Evolutionary conservation across 2,113 vertebrate genomes (phyloP).

Genomic region (Meles meles): DNA sequence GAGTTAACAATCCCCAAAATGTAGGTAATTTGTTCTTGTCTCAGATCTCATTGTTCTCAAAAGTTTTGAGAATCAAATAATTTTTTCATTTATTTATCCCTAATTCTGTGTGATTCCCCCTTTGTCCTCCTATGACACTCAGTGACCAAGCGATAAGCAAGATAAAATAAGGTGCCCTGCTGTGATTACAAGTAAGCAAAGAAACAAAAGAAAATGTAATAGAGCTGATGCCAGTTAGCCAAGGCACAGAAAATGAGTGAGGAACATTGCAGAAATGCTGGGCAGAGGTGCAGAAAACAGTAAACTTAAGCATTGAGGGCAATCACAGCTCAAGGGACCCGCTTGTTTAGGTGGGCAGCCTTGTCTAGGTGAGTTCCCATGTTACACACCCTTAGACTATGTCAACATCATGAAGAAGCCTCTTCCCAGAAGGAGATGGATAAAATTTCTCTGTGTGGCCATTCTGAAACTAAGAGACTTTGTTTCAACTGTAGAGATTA

Average conservation of each 20-base stretch:
- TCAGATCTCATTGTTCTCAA: neutral
- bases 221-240: neutral
- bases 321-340: neutral
- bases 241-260: neutral
- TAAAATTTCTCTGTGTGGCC: conserved; percentile 70
- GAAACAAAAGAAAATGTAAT: neutral
- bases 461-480: conserved; percentile 59
- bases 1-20: conserved; percentile 21
- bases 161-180: neutral
- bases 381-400: neutral
- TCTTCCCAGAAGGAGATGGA: neutral
- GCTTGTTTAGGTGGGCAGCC: neutral
- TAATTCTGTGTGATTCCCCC: neutral
- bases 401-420: neutral
- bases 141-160: neutral
- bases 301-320: neutral
- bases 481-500: conserved; percentile 64
- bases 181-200: neutral
- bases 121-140: neutral
- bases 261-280: neutral
- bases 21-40: conserved; percentile 23
- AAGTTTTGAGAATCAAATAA: neutral
- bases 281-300: neutral
- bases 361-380: neutral
- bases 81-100: neutral